Conservation (phyloP, 2,113 vertebrate genomes). For the Pseudopipra pipra region DNA sequence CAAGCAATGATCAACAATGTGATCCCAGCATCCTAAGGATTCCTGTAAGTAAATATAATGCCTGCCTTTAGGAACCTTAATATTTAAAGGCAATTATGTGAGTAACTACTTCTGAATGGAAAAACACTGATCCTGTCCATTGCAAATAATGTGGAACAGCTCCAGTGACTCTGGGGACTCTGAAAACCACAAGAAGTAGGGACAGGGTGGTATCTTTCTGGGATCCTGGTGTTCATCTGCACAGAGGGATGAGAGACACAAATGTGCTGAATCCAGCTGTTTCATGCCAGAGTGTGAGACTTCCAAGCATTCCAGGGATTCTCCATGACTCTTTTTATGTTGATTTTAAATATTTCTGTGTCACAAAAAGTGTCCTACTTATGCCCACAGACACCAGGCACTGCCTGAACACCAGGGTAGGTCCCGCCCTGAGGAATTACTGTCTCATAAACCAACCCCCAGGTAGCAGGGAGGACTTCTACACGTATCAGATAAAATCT, state of each 20-base stretch:
- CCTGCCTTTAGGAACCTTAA: neutral
- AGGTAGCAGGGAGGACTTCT: neutral
- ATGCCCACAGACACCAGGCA: neutral
- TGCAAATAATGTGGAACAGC: neutral
- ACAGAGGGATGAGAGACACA: neutral
- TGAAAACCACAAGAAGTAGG: neutral
- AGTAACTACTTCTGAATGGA: slow-evolving; percentile 31
- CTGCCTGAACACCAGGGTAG: neutral
- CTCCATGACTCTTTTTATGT: neutral
- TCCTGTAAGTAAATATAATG: slow-evolving; percentile 24
- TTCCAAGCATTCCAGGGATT: neutral
- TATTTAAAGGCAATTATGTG: slow-evolving; percentile 31
- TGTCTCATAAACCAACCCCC: neutral
- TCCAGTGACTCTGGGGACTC: neutral
- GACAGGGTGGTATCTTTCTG: neutral
- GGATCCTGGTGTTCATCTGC: neutral
- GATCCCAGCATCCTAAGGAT: slow-evolving; percentile 31
- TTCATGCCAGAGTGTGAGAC: neutral
- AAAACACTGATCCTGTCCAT: neutral
- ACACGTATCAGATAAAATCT: neutral
- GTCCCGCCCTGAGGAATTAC: neutral
- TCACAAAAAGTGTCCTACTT: neutral
- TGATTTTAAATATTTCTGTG: neutral
- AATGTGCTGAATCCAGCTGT: neutral
- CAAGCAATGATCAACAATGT: slow-evolving; percentile 39